Percentiles rank a stretch among this genome's conserved stretches.
Conservation (phyloP, 2,797 vertebrate species). For the Molossus alvarezi region DNA sequence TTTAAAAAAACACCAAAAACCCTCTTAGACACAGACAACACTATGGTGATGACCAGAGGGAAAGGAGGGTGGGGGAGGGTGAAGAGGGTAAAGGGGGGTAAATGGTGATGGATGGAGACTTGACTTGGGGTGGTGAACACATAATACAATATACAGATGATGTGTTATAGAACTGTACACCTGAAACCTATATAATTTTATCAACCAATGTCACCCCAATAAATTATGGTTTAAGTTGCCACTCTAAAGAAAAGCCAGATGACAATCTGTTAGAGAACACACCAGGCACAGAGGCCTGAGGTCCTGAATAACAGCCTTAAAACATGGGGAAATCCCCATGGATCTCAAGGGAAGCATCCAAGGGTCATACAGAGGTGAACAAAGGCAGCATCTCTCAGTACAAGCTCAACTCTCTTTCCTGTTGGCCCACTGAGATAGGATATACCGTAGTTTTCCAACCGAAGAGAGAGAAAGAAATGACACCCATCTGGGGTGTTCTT, state of each 20-base stretch:
- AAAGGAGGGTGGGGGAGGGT: no score
- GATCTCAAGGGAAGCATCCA: slow-evolving; percentile 10
- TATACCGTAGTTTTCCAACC: slow-evolving; percentile 26
- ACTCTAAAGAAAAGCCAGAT: slow-evolving; percentile 74
- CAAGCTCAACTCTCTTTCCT: neutral
- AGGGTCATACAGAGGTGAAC: neutral
- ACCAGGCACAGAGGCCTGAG: slow-evolving; percentile 65
- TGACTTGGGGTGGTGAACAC: no score
- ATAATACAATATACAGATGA: no score
- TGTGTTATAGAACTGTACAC: no score
- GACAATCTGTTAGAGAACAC: slow-evolving; percentile 56
- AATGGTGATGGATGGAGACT: no score
- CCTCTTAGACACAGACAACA: no score
- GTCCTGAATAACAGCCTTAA: slow-evolving; percentile 44
- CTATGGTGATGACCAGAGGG: no score
- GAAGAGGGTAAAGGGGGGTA: no score
- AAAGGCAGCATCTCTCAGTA: neutral
- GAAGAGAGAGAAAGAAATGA: neutral
- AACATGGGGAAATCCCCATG: neutral
- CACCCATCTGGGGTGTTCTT: neutral
- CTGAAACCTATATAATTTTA: no score
- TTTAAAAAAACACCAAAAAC: no score
- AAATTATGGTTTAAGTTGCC: neutral
- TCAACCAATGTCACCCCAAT: no score
- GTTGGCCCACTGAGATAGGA: neutral